These are phyloP conservation scores for Hemiscyllium ocellatum DNA, from an alignment of 2,113 vertebrate species.

Conservation along the genomic window DNA sequence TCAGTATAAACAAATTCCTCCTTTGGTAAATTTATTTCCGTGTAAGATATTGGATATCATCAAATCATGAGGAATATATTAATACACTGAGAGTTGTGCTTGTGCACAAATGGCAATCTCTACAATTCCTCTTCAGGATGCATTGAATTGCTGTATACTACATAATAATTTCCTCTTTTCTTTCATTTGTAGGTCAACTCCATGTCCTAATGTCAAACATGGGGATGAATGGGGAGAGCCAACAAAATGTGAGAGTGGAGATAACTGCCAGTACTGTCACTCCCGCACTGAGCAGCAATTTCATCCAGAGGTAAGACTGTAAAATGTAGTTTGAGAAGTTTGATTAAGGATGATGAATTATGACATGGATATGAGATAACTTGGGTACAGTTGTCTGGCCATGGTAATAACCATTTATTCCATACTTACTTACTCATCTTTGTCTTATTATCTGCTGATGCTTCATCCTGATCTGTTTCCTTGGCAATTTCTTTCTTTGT, in stretches of 20 bases:
- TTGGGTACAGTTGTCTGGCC: neutral
- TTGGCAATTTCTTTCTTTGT: neutral
- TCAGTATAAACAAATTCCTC: neutral
- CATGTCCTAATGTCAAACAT: constrained; percentile 82
- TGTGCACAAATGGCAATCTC: neutral
- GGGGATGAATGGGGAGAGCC: constrained; percentile 90
- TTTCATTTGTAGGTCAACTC: constrained; percentile 67
- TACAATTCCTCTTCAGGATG: neutral
- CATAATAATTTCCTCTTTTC: neutral
- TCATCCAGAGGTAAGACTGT: constrained; percentile 73
- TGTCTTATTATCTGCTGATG: neutral
- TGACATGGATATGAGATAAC: neutral
- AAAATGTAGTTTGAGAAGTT: neutral
- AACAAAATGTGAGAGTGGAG: constrained; percentile 75
- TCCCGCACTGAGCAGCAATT: constrained; percentile 90
- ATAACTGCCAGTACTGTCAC: constrained; percentile 81
- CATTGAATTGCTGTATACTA: neutral
- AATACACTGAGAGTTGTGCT: neutral
- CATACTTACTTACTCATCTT: neutral
- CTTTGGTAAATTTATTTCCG: neutral
- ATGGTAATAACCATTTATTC: neutral
- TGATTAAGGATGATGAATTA: neutral
- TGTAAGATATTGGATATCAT: neutral
- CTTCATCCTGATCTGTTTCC: neutral
- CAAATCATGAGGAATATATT: neutral